Percentiles rank a stretch among this genome's conserved stretches.
These are phyloP conservation scores for Coilia nasus DNA, from an alignment of 2,797 vertebrate species.

Conservation along the genomic window DNA sequence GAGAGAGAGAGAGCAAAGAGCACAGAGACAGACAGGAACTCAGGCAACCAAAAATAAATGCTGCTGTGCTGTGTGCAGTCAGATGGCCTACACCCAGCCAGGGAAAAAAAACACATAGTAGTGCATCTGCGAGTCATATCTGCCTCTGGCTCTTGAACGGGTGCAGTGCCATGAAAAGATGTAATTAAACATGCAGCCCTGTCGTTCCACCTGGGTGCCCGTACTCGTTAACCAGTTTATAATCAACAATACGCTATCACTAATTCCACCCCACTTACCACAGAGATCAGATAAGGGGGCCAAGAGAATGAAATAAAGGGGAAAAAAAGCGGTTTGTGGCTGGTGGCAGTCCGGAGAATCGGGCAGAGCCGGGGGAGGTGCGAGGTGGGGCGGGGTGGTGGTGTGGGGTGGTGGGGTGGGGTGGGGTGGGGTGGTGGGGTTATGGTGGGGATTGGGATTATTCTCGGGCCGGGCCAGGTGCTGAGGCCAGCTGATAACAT, in stretches of 20 bases:
- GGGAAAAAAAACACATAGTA: conserved; percentile 32
- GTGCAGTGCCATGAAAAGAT: conserved; percentile 44
- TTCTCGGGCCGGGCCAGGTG: conserved; percentile 61
- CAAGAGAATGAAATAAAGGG: conserved; percentile 17
- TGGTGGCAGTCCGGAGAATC: conserved; percentile 52
- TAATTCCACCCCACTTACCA: conserved; percentile 61
- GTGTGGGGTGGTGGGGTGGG: no score
- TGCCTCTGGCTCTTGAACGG: conserved; percentile 24
- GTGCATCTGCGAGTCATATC: conserved; percentile 30
- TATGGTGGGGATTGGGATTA: conserved; percentile 61
- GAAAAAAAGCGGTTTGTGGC: conserved; percentile 52
- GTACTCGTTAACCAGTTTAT: conserved; percentile 67
- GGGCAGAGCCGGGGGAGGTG: conserved; percentile 17
- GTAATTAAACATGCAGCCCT: conserved; percentile 69
- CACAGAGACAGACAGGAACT: conserved; percentile 56
- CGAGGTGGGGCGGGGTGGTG: conserved; percentile 28
- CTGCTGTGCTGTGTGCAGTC: conserved; percentile 41
- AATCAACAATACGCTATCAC: conserved; percentile 66
- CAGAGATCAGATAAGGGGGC: conserved; percentile 61
- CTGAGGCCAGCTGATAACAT: conserved; percentile 70
- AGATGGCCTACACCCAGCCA: conserved; percentile 29
- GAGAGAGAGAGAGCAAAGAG: conserved; percentile 44
- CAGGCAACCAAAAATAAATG: conserved; percentile 54
- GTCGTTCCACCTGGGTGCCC: conserved; percentile 67
- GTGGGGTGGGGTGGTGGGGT: conserved; percentile 41